Evolutionary conservation across 2,888 invertebrate species (phyloP), one percentile per base, ranked within the genome.

Genomic region (Campoplex capitator): DNA sequence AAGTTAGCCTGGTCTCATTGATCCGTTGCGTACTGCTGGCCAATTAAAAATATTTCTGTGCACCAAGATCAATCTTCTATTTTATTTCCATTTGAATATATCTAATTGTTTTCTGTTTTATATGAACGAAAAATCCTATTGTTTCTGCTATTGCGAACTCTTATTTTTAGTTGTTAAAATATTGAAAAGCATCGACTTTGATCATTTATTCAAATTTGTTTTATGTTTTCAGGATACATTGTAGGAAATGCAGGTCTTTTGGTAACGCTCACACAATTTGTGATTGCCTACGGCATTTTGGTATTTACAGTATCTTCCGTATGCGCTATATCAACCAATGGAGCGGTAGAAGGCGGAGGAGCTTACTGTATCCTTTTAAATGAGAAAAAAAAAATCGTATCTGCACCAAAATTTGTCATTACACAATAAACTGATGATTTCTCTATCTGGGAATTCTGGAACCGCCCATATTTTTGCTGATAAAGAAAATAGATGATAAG

Each of bases 291-390:
- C 95, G 95, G 97, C n/a, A 99, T 99, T 93, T 96, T 99, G 75
- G 95, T 98, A 48, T 98, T 99, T 93, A 99, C 99, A 0, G 99
- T 99, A 0, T 97, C 98, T 48, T 99, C 99, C 0, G 98, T 99
- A 74, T 99, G 99, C 95, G 99, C 99, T 51, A 99, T 99, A 93
- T 99, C 99, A 2, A 99, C 99, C 48, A 99, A 99, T 95, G 99
- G 99, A 28, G 99, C 99, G 42, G 98, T 99, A 0, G 99, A 99
- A 95, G 99, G 99, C 11, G 99, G 99, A 0, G 99, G 99, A 18
- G 99, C 99, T 62, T 99, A 99, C 93, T 99, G 99, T 99, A 97
- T 98, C 98, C 97, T 97, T 97, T 95, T 7, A 16, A 58, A 67
- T 9, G 38, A 8, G 8, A 7, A 78, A 58, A 32, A 35, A 51